phyloP scores from a whole-genome alignment of 2,888 invertebrate species.

The Yponomeuta plumbellus region DNA sequence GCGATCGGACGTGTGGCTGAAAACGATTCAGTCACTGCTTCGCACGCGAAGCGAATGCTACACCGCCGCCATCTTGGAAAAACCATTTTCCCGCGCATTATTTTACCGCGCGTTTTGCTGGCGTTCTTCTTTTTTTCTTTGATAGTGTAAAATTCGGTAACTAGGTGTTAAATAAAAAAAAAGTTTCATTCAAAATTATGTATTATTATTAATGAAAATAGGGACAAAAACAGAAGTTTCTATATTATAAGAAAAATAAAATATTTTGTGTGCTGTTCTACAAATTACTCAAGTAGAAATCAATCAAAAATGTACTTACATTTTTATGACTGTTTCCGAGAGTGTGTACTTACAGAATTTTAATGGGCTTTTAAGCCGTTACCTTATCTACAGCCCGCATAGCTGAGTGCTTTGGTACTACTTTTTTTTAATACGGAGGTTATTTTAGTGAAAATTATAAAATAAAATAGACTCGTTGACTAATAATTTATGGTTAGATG shows the following conservation, averaged over 20 bases:
- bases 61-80: slow-evolving; percentile 43
- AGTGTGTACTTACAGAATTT: background rate
- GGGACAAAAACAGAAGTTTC: too few species aligned
- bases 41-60: slow-evolving; percentile 37
- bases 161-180: too few species aligned
- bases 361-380: background rate
- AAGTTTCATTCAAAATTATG: too few species aligned
- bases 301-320: background rate
- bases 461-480: background rate
- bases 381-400: background rate
- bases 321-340: background rate
- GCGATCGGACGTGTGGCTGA: slow-evolving; percentile 25
- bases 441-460: background rate
- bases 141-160: too few species aligned
- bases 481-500: background rate
- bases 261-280: too few species aligned
- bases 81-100: slow-evolving; percentile 46
- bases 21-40: slow-evolving; percentile 50
- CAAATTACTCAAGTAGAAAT: too few species aligned
- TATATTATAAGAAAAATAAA: too few species aligned
- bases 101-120: slow-evolving; percentile 17
- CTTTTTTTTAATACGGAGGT: background rate
- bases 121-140: background rate
- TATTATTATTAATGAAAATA: too few species aligned
- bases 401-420: background rate